Conservation (phyloP, 2,888 invertebrate species). For the Mythimna pallens region DNA sequence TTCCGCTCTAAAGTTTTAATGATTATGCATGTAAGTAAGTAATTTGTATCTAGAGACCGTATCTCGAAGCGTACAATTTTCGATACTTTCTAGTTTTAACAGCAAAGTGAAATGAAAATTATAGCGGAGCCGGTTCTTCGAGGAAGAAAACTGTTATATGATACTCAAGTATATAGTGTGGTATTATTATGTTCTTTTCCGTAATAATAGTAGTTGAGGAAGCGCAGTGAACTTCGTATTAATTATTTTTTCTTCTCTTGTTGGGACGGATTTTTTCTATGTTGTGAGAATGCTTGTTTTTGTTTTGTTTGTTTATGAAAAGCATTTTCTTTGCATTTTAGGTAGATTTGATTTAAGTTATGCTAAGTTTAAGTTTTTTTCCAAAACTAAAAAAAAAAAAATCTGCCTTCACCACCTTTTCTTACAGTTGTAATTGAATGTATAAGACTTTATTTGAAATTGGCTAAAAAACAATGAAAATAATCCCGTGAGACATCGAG, state of each 20-base stretch:
- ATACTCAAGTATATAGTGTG: constrained; percentile 24
- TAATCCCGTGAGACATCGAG: neutral
- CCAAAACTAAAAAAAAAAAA: too few relatives aligned
- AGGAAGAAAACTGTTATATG: constrained; percentile 60
- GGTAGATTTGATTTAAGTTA: neutral
- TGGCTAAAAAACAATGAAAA: neutral
- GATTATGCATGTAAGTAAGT: constrained; percentile 50
- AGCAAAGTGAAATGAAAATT: constrained; percentile 69
- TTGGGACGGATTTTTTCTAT: neutral
- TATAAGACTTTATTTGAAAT: neutral
- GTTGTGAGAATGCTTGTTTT: neutral
- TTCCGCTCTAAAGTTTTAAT: constrained; percentile 23
- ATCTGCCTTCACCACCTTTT: neutral
- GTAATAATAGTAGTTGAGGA: constrained; percentile 38
- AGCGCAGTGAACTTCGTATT: constrained; percentile 29
- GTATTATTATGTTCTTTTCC: constrained; percentile 29
- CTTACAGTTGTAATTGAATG: too few relatives aligned
- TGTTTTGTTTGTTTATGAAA: neutral
- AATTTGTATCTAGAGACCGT: constrained; percentile 61
- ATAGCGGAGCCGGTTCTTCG: constrained; percentile 36
- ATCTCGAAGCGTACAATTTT: constrained; percentile 66
- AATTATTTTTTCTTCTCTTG: constrained; percentile 14
- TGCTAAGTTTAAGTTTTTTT: neutral
- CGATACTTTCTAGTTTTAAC: constrained; percentile 69
- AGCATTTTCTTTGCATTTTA: neutral